These are phyloP conservation scores for Cavia aperea DNA, from an alignment of 2,113 vertebrate genomes.

Conservation along the genomic window DNA sequence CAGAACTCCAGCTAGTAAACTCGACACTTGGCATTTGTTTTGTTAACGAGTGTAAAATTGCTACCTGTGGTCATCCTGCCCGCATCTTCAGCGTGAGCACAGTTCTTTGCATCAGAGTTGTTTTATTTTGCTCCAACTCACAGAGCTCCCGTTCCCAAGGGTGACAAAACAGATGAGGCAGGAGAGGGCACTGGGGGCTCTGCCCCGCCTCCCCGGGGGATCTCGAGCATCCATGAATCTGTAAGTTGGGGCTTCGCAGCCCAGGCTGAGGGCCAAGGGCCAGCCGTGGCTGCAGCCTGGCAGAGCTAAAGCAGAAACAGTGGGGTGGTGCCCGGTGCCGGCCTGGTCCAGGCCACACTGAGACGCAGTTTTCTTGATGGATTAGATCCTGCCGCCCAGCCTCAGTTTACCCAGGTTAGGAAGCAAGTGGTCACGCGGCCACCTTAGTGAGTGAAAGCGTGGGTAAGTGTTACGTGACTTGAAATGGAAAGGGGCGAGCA, in stretches of 20 bases:
- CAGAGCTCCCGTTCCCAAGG: constrained; percentile 45
- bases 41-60: constrained; percentile 66
- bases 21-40: constrained; percentile 61
- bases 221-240: constrained; percentile 25
- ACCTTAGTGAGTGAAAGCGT: neutral
- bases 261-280: constrained; percentile 61
- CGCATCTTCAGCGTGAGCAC: constrained; percentile 36
- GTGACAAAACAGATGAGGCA: constrained; percentile 21
- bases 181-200: neutral
- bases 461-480: constrained; percentile 18
- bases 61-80: neutral
- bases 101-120: constrained; percentile 47
- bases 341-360: too few species aligned
- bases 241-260: constrained; percentile 47
- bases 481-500: constrained; percentile 45
- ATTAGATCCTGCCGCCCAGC: neutral
- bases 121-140: constrained; percentile 27
- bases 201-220: constrained; percentile 1
- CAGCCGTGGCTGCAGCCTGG: constrained; percentile 57
- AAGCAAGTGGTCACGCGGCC: neutral
- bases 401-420: constrained; percentile 61
- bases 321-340: too few species aligned
- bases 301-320: constrained; percentile 45
- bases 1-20: constrained; percentile 59
- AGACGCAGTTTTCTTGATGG: constrained; percentile 21